Base-by-base conservation (phyloP, 2,888 invertebrate species). In the Iphiclides podalirius region DNA sequence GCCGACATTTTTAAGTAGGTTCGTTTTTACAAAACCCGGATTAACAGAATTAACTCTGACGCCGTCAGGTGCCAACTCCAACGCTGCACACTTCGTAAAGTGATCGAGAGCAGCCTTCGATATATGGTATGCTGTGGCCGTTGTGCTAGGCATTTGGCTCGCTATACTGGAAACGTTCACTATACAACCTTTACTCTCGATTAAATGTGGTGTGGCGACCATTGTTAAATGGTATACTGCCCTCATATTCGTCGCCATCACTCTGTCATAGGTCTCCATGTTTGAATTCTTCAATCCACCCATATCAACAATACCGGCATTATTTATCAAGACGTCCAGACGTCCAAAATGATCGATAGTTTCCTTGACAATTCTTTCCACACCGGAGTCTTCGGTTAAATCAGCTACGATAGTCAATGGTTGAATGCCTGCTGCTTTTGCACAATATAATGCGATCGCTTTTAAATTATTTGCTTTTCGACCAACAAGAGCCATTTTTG, bases 51-150 rank as follows among this genome's bases (percentile, higher is more conserved):
- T 98, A 0, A 96, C 96, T 50, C 98, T 89, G 0, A 98, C 94
- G 59, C 93, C 92, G 70, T 94, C 94, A 0, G 91, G 65, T 17
- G 94, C 96, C 47, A 96, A 79, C 64, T 96, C 98, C 39, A 99
- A 82, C 1, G 98, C 98, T 9, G 93, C 90, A 72, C 97, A 97
- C 71, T 94, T 92, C 0, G 98, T 99, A 63, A 99, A 93, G 67
- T 98, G 98, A 83, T 99, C 98, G 3, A 98, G 79, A 0, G 97
- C 97, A 8, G 96, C 92, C 82, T 99, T 99, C 1, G 97, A 96
- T 83, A 98, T 92, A 63, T 93, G 93, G 77, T 99, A 99, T 0
- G 96, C 93, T 45, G 98, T 75, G 1, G 96, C 92, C 57, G 94
- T 94, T 0, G 96, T 92, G 49, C 72, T 81, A 0, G 79, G 63